A percentile compares a stretch with the other conserved stretches of the same genome.
phyloP scores from a whole-genome alignment of 23 tunicate genomes.

The Oikopleura dioica region DNA sequence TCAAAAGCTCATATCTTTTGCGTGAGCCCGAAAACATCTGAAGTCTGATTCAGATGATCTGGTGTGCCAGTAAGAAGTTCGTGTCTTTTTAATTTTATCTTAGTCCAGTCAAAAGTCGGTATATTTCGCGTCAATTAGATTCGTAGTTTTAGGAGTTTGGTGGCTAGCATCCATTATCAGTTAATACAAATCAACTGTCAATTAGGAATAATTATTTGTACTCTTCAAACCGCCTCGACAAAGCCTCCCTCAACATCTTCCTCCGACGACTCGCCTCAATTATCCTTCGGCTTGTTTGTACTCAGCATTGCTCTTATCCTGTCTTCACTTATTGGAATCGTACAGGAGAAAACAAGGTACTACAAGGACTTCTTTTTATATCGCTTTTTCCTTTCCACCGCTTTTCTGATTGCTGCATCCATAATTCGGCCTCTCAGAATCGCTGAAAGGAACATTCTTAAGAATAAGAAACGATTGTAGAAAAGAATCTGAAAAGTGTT shows the following conservation, averaged over 20 bases:
- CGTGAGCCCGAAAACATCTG: too few species aligned
- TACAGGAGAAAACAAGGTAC: neutral
- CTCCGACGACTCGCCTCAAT: neutral
- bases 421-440: neutral
- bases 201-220: slow-evolving; percentile 67
- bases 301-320: neutral
- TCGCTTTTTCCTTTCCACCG: slow-evolving; percentile 27
- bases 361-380: neutral
- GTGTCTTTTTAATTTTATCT: too few species aligned
- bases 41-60: too few species aligned
- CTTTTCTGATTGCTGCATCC: too few species aligned
- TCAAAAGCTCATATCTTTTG: too few species aligned
- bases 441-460: neutral
- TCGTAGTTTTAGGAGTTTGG: too few species aligned
- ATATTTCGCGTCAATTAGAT: too few species aligned
- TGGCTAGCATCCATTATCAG: too few species aligned
- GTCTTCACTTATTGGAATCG: neutral
- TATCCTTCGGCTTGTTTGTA: neutral
- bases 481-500: neutral
- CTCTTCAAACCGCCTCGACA: slow-evolving; percentile 31
- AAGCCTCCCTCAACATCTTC: neutral
- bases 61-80: too few species aligned
- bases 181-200: too few species aligned
- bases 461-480: neutral
- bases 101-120: too few species aligned